Base-by-base conservation (phyloP, 2,797 vertebrate genomes). In the Discoglossus pictus region DNA sequence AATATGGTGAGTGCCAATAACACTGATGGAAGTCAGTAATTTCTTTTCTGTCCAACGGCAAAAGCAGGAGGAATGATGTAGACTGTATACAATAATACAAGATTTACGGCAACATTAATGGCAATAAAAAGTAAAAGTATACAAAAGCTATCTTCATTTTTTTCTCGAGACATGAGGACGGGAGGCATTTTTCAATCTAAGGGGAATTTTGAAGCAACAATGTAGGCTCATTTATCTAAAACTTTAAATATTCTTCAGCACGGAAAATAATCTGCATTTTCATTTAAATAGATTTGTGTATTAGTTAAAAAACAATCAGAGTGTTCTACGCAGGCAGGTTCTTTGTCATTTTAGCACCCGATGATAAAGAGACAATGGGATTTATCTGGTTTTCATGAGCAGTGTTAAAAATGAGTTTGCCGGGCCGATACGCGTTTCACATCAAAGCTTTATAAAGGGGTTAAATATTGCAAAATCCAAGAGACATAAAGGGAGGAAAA, bases 21-120 rank as follows among this genome's bases (percentile, higher is more conserved):
- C 88, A 87, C 87, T 89, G 90, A 93, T 92, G 90, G 92, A 93
- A 95, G 92, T 91, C 92, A 92, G 92, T 92, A 88, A 91, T 88
- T 88, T 88, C 86, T 89, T 93, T 92, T 89, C 90, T 89, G 89
- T 93, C 93, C 92, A 89, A 91, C 85, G 86, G 92, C 83, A 86
- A 81, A 80, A 83, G 79, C 80, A 83, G 78, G 78, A 83, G 83
- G 88, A 91, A 88, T 86, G 90, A 88, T 83, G 80, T 82, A 78
- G 81, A 79, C 76, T 79, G 73, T 77, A 79, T 73, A 83, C 69
- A 80, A 82, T 82, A 84, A 79, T 70, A 74, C 72, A 77, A 87
- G 84, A 84, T 84, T 83, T 80, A 82, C 79, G 61, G 80, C 79
- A 82, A 79, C 81, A 80, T 79, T 82, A 76, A 80, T 73, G 75